Base-by-base conservation (phyloP, 2,888 invertebrate genomes). In the Julus scanicus region DNA sequence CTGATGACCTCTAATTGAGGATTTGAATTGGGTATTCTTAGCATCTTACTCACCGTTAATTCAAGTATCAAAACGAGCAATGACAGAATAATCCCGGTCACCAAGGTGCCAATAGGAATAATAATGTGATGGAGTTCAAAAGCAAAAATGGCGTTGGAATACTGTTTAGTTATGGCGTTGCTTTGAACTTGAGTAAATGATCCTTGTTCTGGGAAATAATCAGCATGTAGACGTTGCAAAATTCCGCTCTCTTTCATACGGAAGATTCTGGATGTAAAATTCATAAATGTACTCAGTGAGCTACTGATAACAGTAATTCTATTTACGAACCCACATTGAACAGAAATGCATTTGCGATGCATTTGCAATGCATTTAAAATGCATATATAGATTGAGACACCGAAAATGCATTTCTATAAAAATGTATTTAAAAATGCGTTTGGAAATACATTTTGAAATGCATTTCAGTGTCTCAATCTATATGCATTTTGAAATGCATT, bases 31-130 rank as follows among this genome's bases (percentile, higher is more conserved):
- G 29, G 13, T 29, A 11, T 71, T n/a, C 71, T 71, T 29, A 29
- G 11, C 71, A 71, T 29, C 71, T 29, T 71, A 71, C 29, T 71
- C 71, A 71, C 71, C 29, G 71, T 40, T 84, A 84, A 2, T 84
- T 84, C 84, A 84, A 84, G 20, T 20, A 40, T 84, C 40, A 84
- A 48, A 20, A 84, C 48, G n/a, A 84, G 48, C 9, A 84, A 3
- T 84, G 84, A 84, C 48, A 48, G 20, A 48, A 84, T 48, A 84
- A 84, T 84, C 20, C 84, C 84, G 40, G n/a, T 84, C n/a, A 84
- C 20, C 48, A 84, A 84, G 11, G 40, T 11, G 20, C 84, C 44
- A 84, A 84, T 40, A 8, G 84, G 84, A 9, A 84, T 48, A 84
- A 84, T 17, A 40, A 84, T 40, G 15, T 84, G 84, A 40, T 40